phyloP scores from a whole-genome alignment of 1,140 invertebrate species.

The Nylanderia fulva region DNA sequence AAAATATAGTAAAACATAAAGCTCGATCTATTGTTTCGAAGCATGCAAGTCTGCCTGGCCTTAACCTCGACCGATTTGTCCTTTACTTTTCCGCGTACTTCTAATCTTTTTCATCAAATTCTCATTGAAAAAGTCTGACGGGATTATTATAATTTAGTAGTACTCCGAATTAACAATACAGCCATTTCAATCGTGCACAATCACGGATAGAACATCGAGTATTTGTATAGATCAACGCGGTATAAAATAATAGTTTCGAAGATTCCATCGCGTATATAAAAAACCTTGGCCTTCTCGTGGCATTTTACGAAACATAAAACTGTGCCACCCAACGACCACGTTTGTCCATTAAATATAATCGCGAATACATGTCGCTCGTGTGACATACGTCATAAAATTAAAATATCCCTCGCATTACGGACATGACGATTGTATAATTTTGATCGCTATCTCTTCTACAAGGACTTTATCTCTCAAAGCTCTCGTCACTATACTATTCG shows the following conservation, averaged over 20 bases:
- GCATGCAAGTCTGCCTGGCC: slow-evolving; percentile 39
- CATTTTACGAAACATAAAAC: slow-evolving; percentile 53
- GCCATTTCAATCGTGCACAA: no score
- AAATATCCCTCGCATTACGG: slow-evolving; percentile 16
- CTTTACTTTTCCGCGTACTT: slow-evolving; percentile 36
- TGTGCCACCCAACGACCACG: neutral
- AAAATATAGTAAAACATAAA: slow-evolving; percentile 21
- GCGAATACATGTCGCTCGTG: slow-evolving; percentile 20
- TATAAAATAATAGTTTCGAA: slow-evolving; percentile 10
- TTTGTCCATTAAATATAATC: slow-evolving; percentile 40
- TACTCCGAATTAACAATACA: slow-evolving; percentile 24
- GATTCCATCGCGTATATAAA: slow-evolving; percentile 25
- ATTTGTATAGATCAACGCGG: neutral
- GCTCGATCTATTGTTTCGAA: slow-evolving; percentile 31
- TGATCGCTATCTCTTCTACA: slow-evolving; percentile 32
- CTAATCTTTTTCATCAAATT: slow-evolving; percentile 33
- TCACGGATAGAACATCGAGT: neutral
- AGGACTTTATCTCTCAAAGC: neutral
- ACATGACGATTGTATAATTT: neutral
- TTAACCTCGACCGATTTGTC: slow-evolving; percentile 25
- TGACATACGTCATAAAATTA: slow-evolving; percentile 19
- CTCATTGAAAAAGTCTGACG: neutral
- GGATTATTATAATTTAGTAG: slow-evolving; percentile 26
- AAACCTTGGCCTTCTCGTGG: slow-evolving; percentile 49
- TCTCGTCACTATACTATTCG: neutral